These are phyloP conservation scores for Xenopus borealis DNA, from an alignment of 2,113 vertebrate genomes.

Conservation along the genomic window DNA sequence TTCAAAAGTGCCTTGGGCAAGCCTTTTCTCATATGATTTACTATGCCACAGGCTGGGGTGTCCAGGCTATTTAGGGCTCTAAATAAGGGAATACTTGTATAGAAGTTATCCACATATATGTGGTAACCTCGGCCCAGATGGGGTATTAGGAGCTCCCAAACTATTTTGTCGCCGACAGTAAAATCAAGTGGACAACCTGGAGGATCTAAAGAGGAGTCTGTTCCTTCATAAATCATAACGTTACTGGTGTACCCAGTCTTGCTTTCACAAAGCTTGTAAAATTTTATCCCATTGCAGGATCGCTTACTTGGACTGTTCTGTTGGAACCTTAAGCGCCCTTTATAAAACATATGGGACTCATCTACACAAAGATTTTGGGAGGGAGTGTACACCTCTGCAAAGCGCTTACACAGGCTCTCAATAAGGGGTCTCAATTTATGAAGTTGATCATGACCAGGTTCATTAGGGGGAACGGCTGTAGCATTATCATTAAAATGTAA, in stretches of 20 bases:
- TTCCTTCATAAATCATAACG: constrained; percentile 3
- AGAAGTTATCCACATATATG: background rate
- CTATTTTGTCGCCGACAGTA: too few species aligned
- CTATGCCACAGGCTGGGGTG: background rate
- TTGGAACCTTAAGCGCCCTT: background rate
- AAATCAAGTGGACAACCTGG: background rate
- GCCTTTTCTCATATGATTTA: background rate
- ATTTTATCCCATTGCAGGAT: background rate
- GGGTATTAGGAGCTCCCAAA: too few species aligned
- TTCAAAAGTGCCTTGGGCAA: background rate
- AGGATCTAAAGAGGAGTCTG: background rate
- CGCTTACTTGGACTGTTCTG: background rate
- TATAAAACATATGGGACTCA: constrained; percentile 2
- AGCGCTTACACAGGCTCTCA: background rate
- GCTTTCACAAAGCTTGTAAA: constrained; percentile 19
- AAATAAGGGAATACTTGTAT: background rate
- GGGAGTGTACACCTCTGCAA: constrained; percentile 3
- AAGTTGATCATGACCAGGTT: too few species aligned
- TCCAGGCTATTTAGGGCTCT: background rate
- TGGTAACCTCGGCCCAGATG: too few species aligned
- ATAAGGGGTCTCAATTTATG: too few species aligned
- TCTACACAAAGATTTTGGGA: constrained; percentile 1
- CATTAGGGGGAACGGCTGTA: background rate
- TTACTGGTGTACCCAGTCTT: background rate
- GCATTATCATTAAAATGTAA: too few species aligned